A percentile compares a stretch with the other conserved stretches of the same genome.
Evolutionary conservation across 2,888 invertebrate species (phyloP).

Genomic region (Caenorhabditis japonica): DNA sequence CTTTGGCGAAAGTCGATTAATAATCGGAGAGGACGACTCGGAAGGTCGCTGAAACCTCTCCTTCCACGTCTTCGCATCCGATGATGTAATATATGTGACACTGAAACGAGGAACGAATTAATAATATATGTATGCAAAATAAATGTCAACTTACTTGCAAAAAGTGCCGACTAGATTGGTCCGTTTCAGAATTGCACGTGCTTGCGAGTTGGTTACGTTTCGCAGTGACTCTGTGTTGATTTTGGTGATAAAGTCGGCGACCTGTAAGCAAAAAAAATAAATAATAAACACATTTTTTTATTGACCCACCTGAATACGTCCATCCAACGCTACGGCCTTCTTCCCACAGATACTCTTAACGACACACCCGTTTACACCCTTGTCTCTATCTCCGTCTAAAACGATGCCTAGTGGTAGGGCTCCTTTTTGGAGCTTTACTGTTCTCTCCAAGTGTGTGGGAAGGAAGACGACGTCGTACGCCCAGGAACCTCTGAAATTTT

Average conservation of each 20-base stretch:
- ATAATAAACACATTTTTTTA: not conserved
- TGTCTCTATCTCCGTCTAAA: slow-evolving; percentile 81
- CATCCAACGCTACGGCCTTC: slow-evolving; percentile 81
- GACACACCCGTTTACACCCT: slow-evolving; percentile 81
- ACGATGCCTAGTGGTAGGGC: slow-evolving; percentile 81
- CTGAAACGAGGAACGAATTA: slow-evolving; percentile 77
- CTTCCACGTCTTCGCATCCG: slow-evolving; percentile 80
- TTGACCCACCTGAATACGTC: slow-evolving; percentile 79
- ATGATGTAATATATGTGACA: slow-evolving; percentile 81
- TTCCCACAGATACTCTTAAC: slow-evolving; percentile 80
- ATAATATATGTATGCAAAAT: slow-evolving; percentile 8
- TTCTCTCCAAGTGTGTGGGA: slow-evolving; percentile 80
- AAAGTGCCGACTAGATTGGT: slow-evolving; percentile 81
- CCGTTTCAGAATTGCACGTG: slow-evolving; percentile 81
- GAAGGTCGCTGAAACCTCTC: slow-evolving; percentile 72
- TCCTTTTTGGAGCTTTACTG: slow-evolving; percentile 81
- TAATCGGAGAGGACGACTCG: slow-evolving; percentile 62
- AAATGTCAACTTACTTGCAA: slow-evolving; percentile 79
- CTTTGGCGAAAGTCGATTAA: slow-evolving; percentile 75
- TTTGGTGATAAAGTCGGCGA: slow-evolving; percentile 81
- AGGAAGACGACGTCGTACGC: slow-evolving; percentile 78
- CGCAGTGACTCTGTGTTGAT: slow-evolving; percentile 82
- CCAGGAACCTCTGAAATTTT: slow-evolving; percentile 73
- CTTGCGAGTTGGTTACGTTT: slow-evolving; percentile 81
- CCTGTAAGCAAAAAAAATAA: too few relatives aligned